Evolutionary conservation across 2,797 vertebrate species (phyloP), one percentile per base, ranked within the genome.

Genomic region (Sebastiscus tertius): DNA sequence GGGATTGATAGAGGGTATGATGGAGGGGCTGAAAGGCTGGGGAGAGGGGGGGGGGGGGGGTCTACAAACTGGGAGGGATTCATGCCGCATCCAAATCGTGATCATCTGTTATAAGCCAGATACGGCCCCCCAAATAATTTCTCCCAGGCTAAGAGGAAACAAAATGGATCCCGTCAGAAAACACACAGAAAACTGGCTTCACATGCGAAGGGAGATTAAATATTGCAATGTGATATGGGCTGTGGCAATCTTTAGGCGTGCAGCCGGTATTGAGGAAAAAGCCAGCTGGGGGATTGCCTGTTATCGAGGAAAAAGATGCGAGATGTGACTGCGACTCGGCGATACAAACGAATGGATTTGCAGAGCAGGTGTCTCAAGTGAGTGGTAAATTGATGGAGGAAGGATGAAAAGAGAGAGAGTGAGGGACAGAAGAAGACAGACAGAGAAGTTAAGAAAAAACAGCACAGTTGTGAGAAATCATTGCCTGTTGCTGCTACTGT

Each of bases 281-380:
- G 42, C 55, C 79, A 83, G 81, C 72, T 65, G 31, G 83, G 65
- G 77, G 73, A 87, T 85, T 85, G 84, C 42, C 73, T 79, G 81
- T 73, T 86, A 88, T 90, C 69, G 54, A 77, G 82, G 69, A 74
- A 87, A 60, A 80, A 90, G 80, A 92, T 92, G 83, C 4, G 6
- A 84, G 80, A 84, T 89, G 85, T 81, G 84, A 91, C 85, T 90
- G 80, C 54, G n/a, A 86, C 58, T 54, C 75, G 87, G 81, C 7
- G 56, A 80, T 61, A 85, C 81, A 81, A 90, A 90, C 79, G 34
- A 87, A 83, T 42, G 68, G 77, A 82, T 86, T 77, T 82, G 76
- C 69, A 80, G 82, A 61, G 5, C 79, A 87, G 83, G 87, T 92
- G 87, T 88, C 83, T 84, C 81, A 73, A 91, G 86, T 85, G 83